phyloP scores from a whole-genome alignment of 2,888 invertebrate species.

The Coelinius sp. region DNA sequence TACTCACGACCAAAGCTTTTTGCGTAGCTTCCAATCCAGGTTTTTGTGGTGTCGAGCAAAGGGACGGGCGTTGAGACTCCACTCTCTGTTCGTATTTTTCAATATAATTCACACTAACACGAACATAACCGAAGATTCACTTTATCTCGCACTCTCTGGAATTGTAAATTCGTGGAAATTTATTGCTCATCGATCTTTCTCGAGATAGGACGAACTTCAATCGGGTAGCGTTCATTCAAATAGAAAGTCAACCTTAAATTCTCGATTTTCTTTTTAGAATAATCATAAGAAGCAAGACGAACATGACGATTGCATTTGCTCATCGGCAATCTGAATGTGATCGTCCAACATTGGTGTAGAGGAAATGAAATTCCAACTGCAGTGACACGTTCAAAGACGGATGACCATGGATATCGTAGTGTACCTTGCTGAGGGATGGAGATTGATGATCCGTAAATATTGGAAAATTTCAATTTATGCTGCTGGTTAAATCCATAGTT shows the following conservation, averaged over 20 bases:
- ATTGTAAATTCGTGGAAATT: conserved; percentile 28
- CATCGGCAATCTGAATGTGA: not conserved
- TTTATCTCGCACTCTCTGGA: not conserved
- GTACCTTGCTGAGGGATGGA: not conserved
- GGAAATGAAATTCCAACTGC: conserved; percentile 5
- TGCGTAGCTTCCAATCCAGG: not conserved
- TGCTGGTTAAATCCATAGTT: not conserved
- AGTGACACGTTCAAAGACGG: not conserved
- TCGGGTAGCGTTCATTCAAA: not conserved
- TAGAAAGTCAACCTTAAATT: too few species aligned
- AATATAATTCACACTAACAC: not conserved
- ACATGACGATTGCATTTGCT: not conserved
- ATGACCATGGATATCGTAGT: not conserved
- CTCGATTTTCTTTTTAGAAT: too few species aligned
- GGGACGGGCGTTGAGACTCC: too few species aligned
- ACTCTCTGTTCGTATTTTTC: not conserved
- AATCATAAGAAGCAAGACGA: not conserved
- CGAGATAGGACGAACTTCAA: not conserved
- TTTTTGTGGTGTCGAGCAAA: not conserved
- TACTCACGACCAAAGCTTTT: not conserved
- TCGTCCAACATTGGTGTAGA: not conserved
- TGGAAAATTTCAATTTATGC: not conserved
- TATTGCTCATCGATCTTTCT: conserved; percentile 15
- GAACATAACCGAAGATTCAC: not conserved
- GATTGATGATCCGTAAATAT: not conserved